Conservation (phyloP, 1,140 invertebrate genomes). For the Drosophila sechellia region DNA sequence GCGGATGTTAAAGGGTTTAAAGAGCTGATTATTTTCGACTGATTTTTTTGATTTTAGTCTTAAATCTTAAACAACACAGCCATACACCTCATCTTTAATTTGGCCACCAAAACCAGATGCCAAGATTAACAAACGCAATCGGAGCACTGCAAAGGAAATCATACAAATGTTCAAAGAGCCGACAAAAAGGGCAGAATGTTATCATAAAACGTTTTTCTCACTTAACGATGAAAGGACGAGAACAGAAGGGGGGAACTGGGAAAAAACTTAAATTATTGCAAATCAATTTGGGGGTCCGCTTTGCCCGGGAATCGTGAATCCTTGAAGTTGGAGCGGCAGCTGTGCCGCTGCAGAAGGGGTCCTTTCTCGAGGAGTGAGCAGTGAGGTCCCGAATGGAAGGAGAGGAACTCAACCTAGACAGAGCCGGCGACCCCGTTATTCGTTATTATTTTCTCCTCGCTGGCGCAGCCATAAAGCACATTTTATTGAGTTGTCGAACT, state of each 20-base stretch:
- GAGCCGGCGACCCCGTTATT: slow-evolving; percentile 46
- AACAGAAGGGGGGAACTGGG: not conserved
- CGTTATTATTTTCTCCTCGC: slow-evolving; percentile 51
- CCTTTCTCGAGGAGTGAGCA: not conserved
- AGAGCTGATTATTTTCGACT: not conserved
- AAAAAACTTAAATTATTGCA: slow-evolving; percentile 80
- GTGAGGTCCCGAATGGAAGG: not conserved
- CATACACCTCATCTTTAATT: not conserved
- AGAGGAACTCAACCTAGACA: slow-evolving; percentile 35
- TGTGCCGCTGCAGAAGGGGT: slow-evolving; percentile 23
- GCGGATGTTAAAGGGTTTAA: not conserved
- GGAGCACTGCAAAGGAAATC: slow-evolving; percentile 5
- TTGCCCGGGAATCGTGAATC: not conserved
- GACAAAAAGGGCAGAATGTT: slow-evolving; percentile 44
- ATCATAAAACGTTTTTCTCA: slow-evolving; percentile 83
- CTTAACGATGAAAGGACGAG: slow-evolving; percentile 47
- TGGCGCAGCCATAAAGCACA: slow-evolving; percentile 79
- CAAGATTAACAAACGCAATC: slow-evolving; percentile 24
- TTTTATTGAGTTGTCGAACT: slow-evolving; percentile 84
- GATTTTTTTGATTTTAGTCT: not conserved
- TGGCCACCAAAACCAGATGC: slow-evolving; percentile 22
- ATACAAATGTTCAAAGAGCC: slow-evolving; percentile 17
- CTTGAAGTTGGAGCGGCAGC: slow-evolving; percentile 36
- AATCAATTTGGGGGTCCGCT: slow-evolving; percentile 69
- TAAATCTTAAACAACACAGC: too few relatives aligned